Conservation (phyloP, 2,113 vertebrate genomes). For the Morone saxatilis region DNA sequence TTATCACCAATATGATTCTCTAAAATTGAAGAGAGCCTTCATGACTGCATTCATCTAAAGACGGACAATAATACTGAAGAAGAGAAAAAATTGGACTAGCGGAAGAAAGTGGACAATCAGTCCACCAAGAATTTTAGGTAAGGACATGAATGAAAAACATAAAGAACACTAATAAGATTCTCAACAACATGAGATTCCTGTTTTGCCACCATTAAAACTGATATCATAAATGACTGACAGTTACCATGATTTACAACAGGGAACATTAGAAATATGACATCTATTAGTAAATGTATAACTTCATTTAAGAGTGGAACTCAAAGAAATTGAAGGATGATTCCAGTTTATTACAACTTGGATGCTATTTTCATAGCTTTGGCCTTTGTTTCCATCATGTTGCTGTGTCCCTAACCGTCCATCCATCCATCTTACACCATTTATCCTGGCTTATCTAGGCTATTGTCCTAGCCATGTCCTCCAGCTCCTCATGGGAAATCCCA, state of each 20-base stretch:
- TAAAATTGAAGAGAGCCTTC: not conserved
- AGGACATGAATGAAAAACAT: not conserved
- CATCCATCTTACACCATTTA: not conserved
- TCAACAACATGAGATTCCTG: not conserved
- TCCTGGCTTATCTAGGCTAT: not conserved
- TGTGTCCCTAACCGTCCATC: not conserved
- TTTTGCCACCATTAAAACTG: not conserved
- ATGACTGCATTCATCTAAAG: not conserved
- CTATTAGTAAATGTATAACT: slow-evolving; percentile 3
- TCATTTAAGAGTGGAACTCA: not conserved
- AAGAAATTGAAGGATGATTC: slow-evolving; percentile 2
- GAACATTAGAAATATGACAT: slow-evolving; percentile 37
- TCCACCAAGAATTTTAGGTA: not conserved
- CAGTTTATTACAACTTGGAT: not conserved
- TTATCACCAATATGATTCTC: not conserved
- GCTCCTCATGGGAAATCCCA: not conserved
- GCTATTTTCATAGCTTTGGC: not conserved
- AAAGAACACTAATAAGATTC: not conserved
- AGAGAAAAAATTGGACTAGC: not conserved
- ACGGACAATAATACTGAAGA: not conserved
- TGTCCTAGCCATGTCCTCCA: no score
- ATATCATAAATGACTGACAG: slow-evolving; percentile 17
- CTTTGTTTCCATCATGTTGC: not conserved
- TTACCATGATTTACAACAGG: slow-evolving; percentile 29
- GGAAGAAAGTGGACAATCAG: not conserved